A percentile compares a stretch with the other conserved stretches of the same genome.
Conservation (phyloP, 2,113 vertebrate species). For the Lophotis ruficrista region DNA sequence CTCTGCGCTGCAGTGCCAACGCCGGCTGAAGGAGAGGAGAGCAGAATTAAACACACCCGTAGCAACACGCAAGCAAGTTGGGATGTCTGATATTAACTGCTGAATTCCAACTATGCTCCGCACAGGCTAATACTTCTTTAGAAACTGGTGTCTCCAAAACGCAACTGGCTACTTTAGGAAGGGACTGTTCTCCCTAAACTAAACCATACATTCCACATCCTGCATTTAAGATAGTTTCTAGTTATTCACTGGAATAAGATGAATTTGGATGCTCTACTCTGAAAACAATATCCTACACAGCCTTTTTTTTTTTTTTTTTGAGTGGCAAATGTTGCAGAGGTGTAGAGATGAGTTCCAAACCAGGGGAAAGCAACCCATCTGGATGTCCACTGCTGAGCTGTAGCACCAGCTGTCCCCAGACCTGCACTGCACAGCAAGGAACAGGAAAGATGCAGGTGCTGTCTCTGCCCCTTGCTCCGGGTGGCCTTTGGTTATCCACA, state of each 20-base stretch:
- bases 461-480: neutral
- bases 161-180: neutral
- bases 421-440: conserved; percentile 16
- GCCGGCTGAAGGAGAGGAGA: conserved; percentile 47
- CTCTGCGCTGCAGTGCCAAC: conserved; percentile 80
- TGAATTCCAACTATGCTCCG: neutral
- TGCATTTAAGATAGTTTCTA: neutral
- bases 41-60: neutral
- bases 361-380: conserved; percentile 55
- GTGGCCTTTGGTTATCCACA: neutral
- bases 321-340: conserved; percentile 58
- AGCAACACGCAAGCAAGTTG: neutral
- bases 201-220: neutral
- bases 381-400: conserved; percentile 67
- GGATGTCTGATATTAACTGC: neutral
- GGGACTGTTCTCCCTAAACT: neutral
- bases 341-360: conserved; percentile 72
- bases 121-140: neutral
- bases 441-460: neutral
- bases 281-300: neutral
- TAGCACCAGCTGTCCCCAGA: conserved; percentile 20
- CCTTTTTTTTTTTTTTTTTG: neutral
- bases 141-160: neutral
- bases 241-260: neutral
- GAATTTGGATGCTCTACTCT: neutral